phyloP scores from a whole-genome alignment of 1,140 invertebrate genomes.

The Zaprionus kolodkinae region DNA sequence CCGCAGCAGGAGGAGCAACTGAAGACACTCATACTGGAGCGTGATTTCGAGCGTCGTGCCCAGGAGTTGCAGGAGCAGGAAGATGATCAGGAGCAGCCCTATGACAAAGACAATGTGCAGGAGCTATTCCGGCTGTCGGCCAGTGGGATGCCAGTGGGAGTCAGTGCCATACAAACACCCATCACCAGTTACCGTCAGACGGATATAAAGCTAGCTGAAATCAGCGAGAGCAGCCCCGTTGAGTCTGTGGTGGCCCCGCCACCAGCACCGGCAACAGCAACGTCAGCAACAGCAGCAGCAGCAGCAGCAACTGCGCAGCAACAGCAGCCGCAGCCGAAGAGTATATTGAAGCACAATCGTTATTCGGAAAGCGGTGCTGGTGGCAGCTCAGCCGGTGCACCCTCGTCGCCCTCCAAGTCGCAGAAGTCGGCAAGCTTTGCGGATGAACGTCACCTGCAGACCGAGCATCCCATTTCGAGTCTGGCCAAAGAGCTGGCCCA shows the following conservation, averaged over 20 bases:
- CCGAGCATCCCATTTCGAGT: constrained; percentile 78
- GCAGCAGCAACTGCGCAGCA: constrained; percentile 49
- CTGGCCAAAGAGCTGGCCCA: constrained; percentile 74
- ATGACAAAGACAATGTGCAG: constrained; percentile 84
- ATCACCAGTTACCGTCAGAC: constrained; percentile 78
- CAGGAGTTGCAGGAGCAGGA: constrained; percentile 90
- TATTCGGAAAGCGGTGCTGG: constrained; percentile 67
- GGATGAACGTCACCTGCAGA: constrained; percentile 78
- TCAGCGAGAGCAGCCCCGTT: constrained; percentile 56
- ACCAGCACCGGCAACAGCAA: constrained; percentile 5
- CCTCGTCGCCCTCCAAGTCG: constrained; percentile 83
- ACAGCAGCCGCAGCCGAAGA: constrained; percentile 82
- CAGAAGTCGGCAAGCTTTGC: constrained; percentile 83
- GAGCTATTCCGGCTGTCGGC: constrained; percentile 73
- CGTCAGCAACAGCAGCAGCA: constrained; percentile 25
- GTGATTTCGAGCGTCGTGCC: constrained; percentile 94
- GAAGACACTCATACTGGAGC: constrained; percentile 92
- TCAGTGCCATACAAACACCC: constrained; percentile 79
- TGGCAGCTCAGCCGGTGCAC: constrained; percentile 49
- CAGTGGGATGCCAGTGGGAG: constrained; percentile 53
- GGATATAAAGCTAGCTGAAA: constrained; percentile 77
- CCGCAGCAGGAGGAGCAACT: constrained; percentile 94
- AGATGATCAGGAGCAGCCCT: constrained; percentile 89
- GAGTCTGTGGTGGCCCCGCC: constrained; percentile 22
- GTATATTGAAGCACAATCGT: constrained; percentile 83